Evolutionary conservation across 2,113 vertebrate genomes (phyloP).

Genomic region (Pterocles gutturalis): DNA sequence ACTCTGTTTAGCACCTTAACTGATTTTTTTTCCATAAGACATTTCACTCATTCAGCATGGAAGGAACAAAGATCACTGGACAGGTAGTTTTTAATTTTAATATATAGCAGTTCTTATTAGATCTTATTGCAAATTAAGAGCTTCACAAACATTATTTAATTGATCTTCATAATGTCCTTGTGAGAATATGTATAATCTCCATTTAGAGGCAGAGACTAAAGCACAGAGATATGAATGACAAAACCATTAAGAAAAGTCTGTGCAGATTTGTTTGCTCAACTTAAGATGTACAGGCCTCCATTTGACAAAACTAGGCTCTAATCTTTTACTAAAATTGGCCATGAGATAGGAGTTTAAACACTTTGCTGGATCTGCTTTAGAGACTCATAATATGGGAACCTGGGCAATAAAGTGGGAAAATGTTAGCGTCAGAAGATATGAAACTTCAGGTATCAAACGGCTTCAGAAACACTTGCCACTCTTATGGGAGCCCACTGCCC

Average conservation of each 20-base stretch:
- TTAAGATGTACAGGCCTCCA: background rate
- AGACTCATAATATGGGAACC: background rate
- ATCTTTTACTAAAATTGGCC: background rate
- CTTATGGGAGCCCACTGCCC: rapidly evolving
- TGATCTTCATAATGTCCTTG: background rate
- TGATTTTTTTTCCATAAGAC: background rate
- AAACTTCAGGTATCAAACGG: rapidly evolving
- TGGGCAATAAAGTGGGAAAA: background rate
- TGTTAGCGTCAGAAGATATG: background rate
- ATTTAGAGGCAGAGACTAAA: background rate
- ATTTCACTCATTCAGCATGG: background rate
- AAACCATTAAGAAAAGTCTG: background rate
- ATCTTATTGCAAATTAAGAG: background rate
- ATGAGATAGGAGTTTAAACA: background rate
- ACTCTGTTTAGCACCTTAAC: background rate
- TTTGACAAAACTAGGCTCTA: background rate
- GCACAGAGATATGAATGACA: background rate
- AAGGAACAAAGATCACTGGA: background rate
- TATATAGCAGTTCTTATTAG: background rate
- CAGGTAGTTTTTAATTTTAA: background rate
- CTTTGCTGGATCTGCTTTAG: background rate
- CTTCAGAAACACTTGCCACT: background rate
- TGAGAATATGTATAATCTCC: background rate
- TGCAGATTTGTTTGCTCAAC: background rate
- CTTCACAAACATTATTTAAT: background rate